These are phyloP conservation scores for Serrognathus titanus DNA, from an alignment of 2,888 invertebrate genomes.

Conservation along the genomic window DNA sequence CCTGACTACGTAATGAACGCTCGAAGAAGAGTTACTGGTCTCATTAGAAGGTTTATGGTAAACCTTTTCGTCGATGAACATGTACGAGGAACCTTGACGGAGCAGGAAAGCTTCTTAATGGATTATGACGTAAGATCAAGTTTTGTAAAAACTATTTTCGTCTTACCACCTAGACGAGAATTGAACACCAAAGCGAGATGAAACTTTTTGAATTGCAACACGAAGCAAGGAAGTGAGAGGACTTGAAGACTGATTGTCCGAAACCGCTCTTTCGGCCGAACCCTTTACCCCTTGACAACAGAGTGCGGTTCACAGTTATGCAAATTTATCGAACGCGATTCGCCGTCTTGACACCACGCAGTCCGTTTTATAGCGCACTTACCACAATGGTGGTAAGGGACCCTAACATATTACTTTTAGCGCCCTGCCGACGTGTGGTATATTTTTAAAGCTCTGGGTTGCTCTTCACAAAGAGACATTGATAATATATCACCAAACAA, in stretches of 20 bases:
- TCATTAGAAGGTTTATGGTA: not conserved
- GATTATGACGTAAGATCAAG: too few species aligned
- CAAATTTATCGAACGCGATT: slow-evolving; percentile 33
- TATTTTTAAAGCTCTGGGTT: too few species aligned
- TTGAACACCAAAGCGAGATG: slow-evolving; percentile 23
- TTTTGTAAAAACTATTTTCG: slow-evolving; percentile 1
- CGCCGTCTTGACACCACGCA: slow-evolving; percentile 8
- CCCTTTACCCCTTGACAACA: slow-evolving; percentile 4
- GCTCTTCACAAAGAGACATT: too few species aligned
- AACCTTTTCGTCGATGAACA: not conserved
- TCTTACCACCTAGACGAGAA: not conserved
- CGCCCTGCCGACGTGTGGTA: slow-evolving; percentile 1
- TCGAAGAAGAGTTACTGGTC: not conserved
- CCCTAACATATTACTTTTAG: slow-evolving; percentile 10
- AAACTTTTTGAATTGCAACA: slow-evolving; percentile 27
- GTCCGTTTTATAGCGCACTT: slow-evolving; percentile 9
- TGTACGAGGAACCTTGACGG: not conserved
- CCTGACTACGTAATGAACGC: slow-evolving; percentile 21
- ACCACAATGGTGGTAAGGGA: slow-evolving; percentile 5
- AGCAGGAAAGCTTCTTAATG: too few species aligned
- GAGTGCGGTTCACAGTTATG: slow-evolving; percentile 30
- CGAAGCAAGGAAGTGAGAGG: slow-evolving; percentile 22
- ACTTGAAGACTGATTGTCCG: slow-evolving; percentile 31
- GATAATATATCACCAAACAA: too few species aligned
- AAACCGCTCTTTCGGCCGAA: slow-evolving; percentile 32